Conservation (phyloP, 2,113 vertebrate species). For the Tenebrosternarchus preto region DNA sequence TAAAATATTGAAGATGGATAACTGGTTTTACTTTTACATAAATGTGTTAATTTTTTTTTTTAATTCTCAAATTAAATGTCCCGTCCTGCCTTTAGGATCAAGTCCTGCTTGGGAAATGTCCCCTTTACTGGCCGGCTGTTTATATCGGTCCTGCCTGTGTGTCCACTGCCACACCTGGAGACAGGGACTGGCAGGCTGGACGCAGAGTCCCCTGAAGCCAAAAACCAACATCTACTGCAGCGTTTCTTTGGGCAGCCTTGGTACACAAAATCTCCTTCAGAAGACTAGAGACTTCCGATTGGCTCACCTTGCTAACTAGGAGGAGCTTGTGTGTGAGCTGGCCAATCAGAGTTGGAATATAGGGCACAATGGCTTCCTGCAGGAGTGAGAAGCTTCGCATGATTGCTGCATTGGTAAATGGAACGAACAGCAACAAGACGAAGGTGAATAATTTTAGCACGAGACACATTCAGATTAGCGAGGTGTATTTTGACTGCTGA, state of each 20-base stretch:
- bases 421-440: neutral
- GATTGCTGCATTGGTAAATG: conserved; percentile 80
- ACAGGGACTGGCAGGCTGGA: conserved; percentile 43
- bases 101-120: conserved; percentile 49
- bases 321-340: conserved; percentile 97
- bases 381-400: conserved; percentile 99
- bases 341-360: conserved; percentile 92
- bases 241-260: neutral
- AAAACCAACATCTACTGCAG: too few relatives aligned
- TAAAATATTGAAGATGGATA: too few relatives aligned
- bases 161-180: conserved; percentile 36
- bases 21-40: too few relatives aligned
- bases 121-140: conserved; percentile 45
- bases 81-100: conserved; percentile 55
- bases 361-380: conserved; percentile 94
- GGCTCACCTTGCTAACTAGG: conserved; percentile 92
- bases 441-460: too few relatives aligned
- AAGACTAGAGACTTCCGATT: neutral
- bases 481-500: too few relatives aligned
- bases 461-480: too few relatives aligned
- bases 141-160: conserved; percentile 41
- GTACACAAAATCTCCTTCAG: neutral
- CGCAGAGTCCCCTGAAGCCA: neutral
- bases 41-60: too few relatives aligned
- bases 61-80: conserved; percentile 19